phyloP scores from a whole-genome alignment of 1,140 invertebrate genomes.

The Paraescarpia echinospica region DNA sequence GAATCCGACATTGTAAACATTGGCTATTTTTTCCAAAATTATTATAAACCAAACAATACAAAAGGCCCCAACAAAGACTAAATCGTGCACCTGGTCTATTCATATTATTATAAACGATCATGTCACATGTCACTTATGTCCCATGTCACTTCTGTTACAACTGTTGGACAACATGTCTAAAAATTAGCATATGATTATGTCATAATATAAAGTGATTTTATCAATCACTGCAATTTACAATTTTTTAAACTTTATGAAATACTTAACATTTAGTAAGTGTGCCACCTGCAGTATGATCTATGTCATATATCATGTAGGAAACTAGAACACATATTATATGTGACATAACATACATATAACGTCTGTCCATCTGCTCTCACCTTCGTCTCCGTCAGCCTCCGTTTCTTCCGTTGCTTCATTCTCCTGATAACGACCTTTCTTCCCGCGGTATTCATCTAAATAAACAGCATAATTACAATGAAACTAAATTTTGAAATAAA shows the following conservation, averaged over 20 bases:
- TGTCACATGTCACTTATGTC: too few relatives aligned
- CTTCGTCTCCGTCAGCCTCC: neutral
- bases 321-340: neutral
- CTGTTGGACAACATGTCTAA: neutral
- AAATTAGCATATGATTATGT: neutral
- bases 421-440: neutral
- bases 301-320: too few relatives aligned
- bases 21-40: too few relatives aligned
- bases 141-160: too few relatives aligned
- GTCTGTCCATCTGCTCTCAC: too few relatives aligned
- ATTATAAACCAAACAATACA: too few relatives aligned
- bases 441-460: neutral
- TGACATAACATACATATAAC: neutral
- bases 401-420: conserved; percentile 3
- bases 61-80: neutral
- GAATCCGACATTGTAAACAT: too few relatives aligned
- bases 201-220: neutral
- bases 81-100: neutral
- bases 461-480: neutral
- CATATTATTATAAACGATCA: too few relatives aligned
- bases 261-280: too few relatives aligned
- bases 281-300: too few relatives aligned
- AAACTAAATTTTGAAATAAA: too few relatives aligned
- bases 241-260: neutral
- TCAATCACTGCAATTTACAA: too few relatives aligned